Percentiles rank a stretch among this genome's conserved stretches.
Conservation (phyloP, 2,797 vertebrate genomes). For the Gila robusta region DNA sequence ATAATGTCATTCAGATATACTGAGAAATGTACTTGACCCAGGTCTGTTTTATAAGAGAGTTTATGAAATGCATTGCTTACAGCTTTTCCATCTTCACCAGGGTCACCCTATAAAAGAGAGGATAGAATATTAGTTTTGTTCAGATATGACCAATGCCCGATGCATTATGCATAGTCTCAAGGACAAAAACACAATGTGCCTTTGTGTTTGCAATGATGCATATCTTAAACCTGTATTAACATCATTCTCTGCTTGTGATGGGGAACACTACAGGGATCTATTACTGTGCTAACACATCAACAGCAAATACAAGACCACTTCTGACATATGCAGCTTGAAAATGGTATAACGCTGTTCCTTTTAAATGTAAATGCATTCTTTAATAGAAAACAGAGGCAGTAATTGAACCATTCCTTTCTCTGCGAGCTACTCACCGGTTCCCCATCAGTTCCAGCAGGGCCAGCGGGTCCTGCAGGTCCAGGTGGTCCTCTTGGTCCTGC, state of each 20-base stretch:
- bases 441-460: slow-evolving; percentile 83
- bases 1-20: slow-evolving; percentile 10
- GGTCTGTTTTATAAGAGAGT: slow-evolving; percentile 30
- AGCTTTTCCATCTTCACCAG: slow-evolving; percentile 90
- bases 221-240: slow-evolving; percentile 33
- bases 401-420: slow-evolving; percentile 1
- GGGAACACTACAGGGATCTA: slow-evolving; percentile 17
- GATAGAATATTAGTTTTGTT: slow-evolving; percentile 55
- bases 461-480: slow-evolving; percentile 78
- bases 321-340: slow-evolving; percentile 24
- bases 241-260: slow-evolving; percentile 30
- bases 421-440: slow-evolving; percentile 83
- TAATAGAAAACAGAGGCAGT: slow-evolving; percentile 9
- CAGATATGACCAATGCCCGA: slow-evolving; percentile 25
- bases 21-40: slow-evolving; percentile 46
- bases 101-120: slow-evolving; percentile 85
- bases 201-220: slow-evolving; percentile 36
- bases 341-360: slow-evolving; percentile 23
- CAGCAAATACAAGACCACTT: slow-evolving; percentile 4
- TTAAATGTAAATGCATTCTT: slow-evolving; percentile 10
- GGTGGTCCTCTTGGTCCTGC: slow-evolving; percentile 79
- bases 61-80: slow-evolving; percentile 79
- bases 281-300: slow-evolving; percentile 40
- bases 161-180: slow-evolving; percentile 47
- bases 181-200: slow-evolving; percentile 48